Evolutionary conservation across 2,888 invertebrate genomes (phyloP), one percentile per base, ranked within the genome.

Genomic region (Didymodactylos carnosus): DNA sequence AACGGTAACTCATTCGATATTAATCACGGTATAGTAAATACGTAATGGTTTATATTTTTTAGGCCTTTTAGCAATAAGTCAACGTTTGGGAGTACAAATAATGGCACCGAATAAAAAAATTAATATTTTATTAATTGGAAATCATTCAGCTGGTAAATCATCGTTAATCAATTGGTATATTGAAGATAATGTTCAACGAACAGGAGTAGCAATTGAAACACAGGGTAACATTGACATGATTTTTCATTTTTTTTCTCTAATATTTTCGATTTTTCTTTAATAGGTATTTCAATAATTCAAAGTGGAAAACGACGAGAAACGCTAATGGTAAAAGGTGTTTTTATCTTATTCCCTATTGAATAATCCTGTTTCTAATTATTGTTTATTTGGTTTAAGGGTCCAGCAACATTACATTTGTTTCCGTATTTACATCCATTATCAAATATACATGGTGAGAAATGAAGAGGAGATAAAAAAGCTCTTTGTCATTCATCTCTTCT

Each of bases 131-230:
- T 79, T 87, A 16, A 84, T 87, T 74, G 87, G 87, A 13, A 87
- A 87, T 78, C 87, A 87, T 78, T 87, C 86, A 6, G 87, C 87
- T 46, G 87, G 70, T 70, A 87, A 87, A 79, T 86, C 86, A 75
- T 85, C 86, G 27, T 87, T 87, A 79, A 86, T 87, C 75, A 87
- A 87, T 78, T 87, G 87, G 87, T 87, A 87, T 78, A 82, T 87
- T 75, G 86, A 86, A 77, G 86, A 87, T 78, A 85, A 86, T 79
- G 84, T 87, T 8, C 86, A 86, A 78, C 84, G 83, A 77, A 86
- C 86, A 35, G 87, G 87, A 19, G 87, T 87, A 72, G 87, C 87
- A n/a, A 87, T 87, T 77, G 87, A 87, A 79, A 87, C 87, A 3
- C 86, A 87, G 78, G 87, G 62, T 62, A 25, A 25, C 4, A 49